These are phyloP conservation scores for Tichodroma muraria DNA, from an alignment of 2,113 vertebrate genomes.

Conservation along the genomic window DNA sequence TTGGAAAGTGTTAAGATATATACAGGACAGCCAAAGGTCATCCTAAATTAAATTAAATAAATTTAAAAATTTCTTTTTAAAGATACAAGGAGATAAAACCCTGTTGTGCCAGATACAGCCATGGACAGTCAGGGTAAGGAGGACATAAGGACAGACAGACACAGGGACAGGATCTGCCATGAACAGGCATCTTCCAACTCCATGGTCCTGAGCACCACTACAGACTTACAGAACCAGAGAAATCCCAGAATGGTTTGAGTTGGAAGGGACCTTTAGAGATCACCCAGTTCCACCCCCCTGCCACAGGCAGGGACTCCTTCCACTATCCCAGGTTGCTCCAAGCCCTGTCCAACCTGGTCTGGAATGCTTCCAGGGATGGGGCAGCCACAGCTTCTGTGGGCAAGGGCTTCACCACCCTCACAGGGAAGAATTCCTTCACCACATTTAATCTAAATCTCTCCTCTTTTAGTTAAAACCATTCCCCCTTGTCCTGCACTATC, in stretches of 20 bases:
- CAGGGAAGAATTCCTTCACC: background rate
- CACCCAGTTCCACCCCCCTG: background rate
- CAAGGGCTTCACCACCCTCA: background rate
- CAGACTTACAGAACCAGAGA: background rate
- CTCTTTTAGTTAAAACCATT: background rate
- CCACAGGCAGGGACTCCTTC: background rate
- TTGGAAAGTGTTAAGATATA: background rate
- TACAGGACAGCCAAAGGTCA: background rate
- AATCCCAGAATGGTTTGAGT: background rate
- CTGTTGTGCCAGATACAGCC: background rate
- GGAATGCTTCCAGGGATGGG: fast-evolving
- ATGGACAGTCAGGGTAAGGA: background rate
- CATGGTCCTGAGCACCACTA: background rate
- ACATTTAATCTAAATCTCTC: background rate
- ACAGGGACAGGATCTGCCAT: background rate
- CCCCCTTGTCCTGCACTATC: background rate
- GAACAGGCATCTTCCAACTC: background rate
- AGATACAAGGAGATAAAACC: background rate
- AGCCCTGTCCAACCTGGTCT: fast-evolving
- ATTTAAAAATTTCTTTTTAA: fast-evolving
- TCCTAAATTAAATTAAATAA: background rate
- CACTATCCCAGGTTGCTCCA: fast-evolving
- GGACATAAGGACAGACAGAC: background rate
- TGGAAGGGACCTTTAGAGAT: background rate
- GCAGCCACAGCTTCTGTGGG: background rate